Base-by-base conservation (phyloP, 2,797 vertebrate genomes). In the Glyptemys insculpta region DNA sequence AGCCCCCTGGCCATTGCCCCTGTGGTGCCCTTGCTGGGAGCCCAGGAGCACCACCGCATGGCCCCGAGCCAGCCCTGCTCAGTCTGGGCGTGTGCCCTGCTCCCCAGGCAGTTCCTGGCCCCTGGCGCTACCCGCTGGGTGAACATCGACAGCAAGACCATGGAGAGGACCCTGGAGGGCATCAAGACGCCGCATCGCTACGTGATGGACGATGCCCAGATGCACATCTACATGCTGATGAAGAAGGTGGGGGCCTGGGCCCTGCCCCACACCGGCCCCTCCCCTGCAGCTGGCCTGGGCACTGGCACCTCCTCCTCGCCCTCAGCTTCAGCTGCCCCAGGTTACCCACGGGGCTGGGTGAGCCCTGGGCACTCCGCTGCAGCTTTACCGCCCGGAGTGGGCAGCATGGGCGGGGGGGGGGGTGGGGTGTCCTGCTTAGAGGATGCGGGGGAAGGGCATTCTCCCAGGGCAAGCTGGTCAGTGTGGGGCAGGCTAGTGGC, bases 181-280 rank as follows among this genome's bases (percentile, higher is more conserved):
- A 98, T 99, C 93, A 97, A 97, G 94, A 98, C 50, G 0, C 99
- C 99, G 0, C 99, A 99, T 89, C 99, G 99, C 89, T 99, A 99
- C 1, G 98, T 99, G 88, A 98, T 99, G 98, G 99, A 99, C 0
- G 99, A 99, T 0, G 99, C 99, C 2, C 99, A 99, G 97, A 98
- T 99, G 98, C 99, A 99, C 97, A 99, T 99, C 97, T 99, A 99
- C 98, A 99, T 99, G 98, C 98, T 99, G 80, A 99, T 99, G 99
- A 99, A 99, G 98, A 99, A 99, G 99, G 99, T 99, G 86, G 53
- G 89, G 4, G 86, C 2, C 56, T 16, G 21, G 81, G 98, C 47
- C 23, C 49, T 16, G 21, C 9, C 50, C 25, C 44, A 3, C 59
- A 34, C 19, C 10, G 19, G 4, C 31, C n/a, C 54, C 29, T 10